These are phyloP conservation scores for Drosophila acutilabella DNA, from an alignment of 2,888 invertebrate genomes.

Conservation along the genomic window DNA sequence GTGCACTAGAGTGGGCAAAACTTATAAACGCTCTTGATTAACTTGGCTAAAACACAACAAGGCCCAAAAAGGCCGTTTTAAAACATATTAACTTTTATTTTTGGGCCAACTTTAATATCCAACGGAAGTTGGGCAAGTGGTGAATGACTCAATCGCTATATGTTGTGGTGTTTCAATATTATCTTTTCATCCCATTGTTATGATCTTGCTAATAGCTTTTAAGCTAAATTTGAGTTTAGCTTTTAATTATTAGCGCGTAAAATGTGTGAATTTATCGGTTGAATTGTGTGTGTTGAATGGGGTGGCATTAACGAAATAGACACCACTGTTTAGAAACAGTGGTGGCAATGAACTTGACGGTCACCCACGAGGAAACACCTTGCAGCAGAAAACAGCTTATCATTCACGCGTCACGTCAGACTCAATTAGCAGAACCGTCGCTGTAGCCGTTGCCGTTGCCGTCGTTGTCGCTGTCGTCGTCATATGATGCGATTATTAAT, in stretches of 20 bases:
- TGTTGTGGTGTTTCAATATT: neutral
- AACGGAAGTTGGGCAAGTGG: conserved; percentile 70
- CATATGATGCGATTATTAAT: conserved; percentile 75
- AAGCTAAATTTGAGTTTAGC: conserved; percentile 10
- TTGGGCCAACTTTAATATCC: conserved; percentile 39
- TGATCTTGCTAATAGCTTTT: conserved; percentile 38
- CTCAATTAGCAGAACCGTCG: conserved; percentile 67
- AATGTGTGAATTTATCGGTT: conserved; percentile 46
- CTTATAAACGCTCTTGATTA: conserved; percentile 22
- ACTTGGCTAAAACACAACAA: conserved; percentile 9
- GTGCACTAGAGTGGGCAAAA: conserved; percentile 24
- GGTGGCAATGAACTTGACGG: conserved; percentile 66
- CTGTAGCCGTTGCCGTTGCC: neutral
- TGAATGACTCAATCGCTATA: conserved; percentile 30
- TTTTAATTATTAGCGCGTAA: conserved; percentile 43
- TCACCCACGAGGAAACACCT: conserved; percentile 63
- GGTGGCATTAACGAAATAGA: conserved; percentile 2
- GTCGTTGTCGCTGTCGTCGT: conserved; percentile 40
- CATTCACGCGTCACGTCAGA: conserved; percentile 76
- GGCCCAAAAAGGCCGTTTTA: conserved; percentile 21
- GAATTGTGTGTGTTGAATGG: conserved; percentile 18
- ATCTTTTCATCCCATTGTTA: conserved; percentile 41
- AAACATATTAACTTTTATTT: conserved; percentile 4
- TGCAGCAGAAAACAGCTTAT: conserved; percentile 47
- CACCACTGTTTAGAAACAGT: conserved; percentile 10